Evolutionary conservation across 1,140 invertebrate species (phyloP).

Genomic region (Theocolax elegans): DNA sequence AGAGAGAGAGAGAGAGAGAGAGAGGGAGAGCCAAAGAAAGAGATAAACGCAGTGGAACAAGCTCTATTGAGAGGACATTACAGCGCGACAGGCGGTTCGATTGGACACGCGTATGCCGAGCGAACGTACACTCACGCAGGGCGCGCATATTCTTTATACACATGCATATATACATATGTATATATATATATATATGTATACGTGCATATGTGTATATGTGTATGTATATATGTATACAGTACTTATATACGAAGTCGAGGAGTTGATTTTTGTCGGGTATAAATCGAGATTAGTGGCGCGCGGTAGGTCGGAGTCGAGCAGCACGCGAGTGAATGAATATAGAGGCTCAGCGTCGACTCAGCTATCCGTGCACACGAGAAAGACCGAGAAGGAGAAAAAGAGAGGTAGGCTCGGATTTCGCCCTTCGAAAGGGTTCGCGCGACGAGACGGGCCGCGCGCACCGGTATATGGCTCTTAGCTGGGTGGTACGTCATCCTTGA

Average conservation of each 20-base stretch:
- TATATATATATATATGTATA: too few relatives aligned
- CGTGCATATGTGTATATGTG: too few relatives aligned
- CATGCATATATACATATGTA: too few relatives aligned
- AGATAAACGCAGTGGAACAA: too few relatives aligned
- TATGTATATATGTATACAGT: too few relatives aligned
- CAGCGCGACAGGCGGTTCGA: constrained; percentile 5
- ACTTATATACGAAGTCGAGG: constrained; percentile 45
- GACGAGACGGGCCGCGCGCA: constrained; percentile 34
- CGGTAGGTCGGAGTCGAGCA: constrained; percentile 54
- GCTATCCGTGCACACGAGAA: not conserved
- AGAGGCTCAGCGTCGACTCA: constrained; percentile 17
- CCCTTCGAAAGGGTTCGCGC: constrained; percentile 50
- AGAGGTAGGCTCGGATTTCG: constrained; percentile 55
- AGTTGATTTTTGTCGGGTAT: constrained; percentile 53
- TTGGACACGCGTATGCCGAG: not conserved
- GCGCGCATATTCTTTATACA: too few relatives aligned
- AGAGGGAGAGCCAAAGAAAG: too few relatives aligned
- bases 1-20: too few relatives aligned
- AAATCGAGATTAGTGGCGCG: constrained; percentile 58
- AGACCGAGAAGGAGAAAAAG: constrained; percentile 32
- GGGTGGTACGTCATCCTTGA: constrained; percentile 51
- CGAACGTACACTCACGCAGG: too few relatives aligned
- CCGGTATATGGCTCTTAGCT: constrained; percentile 40
- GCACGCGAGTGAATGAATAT: constrained; percentile 53
- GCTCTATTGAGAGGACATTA: not conserved